phyloP scores from a whole-genome alignment of 2,888 invertebrate species.

The Steinernema scapterisci region DNA sequence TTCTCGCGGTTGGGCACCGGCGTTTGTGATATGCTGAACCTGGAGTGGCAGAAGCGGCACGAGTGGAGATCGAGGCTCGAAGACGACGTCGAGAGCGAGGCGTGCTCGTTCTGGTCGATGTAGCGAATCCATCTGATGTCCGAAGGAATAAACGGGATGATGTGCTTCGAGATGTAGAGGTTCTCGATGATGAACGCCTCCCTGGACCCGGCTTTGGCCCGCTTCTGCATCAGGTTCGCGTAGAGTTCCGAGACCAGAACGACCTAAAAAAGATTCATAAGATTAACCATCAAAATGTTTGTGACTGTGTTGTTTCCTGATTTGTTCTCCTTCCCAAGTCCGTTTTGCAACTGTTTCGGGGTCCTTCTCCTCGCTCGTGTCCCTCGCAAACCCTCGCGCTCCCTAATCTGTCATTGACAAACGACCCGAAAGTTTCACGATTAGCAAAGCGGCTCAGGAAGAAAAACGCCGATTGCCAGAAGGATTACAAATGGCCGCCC shows the following conservation, averaged over 20 bases:
- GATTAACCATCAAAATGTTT: no score
- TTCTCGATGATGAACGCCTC: constrained; percentile 68
- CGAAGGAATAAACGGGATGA: constrained; percentile 67
- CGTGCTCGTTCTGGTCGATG: constrained; percentile 61
- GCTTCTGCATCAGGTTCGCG: constrained; percentile 67
- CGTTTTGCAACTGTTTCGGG: no score
- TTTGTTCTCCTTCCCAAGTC: no score
- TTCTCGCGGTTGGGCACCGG: constrained; percentile 16
- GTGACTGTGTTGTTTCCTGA: no score
- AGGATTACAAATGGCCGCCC: constrained; percentile 1
- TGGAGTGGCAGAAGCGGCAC: constrained; percentile 66
- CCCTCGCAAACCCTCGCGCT: no score
- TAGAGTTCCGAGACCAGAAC: constrained; percentile 68
- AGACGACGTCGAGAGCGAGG: constrained; percentile 55
- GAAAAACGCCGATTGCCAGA: constrained; percentile 13
- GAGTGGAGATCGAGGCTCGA: constrained; percentile 61
- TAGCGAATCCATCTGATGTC: constrained; percentile 66
- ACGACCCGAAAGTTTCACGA: background rate
- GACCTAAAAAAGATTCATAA: constrained; percentile 55
- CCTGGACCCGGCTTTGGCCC: constrained; percentile 55
- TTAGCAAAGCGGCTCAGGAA: background rate
- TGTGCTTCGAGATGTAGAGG: constrained; percentile 66
- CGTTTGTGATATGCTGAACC: constrained; percentile 53
- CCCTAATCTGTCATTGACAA: constrained; percentile 5
- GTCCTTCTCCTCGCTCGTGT: no score